Conservation (phyloP, 2,113 vertebrate species). For the Brienomyrus brachyistius region DNA sequence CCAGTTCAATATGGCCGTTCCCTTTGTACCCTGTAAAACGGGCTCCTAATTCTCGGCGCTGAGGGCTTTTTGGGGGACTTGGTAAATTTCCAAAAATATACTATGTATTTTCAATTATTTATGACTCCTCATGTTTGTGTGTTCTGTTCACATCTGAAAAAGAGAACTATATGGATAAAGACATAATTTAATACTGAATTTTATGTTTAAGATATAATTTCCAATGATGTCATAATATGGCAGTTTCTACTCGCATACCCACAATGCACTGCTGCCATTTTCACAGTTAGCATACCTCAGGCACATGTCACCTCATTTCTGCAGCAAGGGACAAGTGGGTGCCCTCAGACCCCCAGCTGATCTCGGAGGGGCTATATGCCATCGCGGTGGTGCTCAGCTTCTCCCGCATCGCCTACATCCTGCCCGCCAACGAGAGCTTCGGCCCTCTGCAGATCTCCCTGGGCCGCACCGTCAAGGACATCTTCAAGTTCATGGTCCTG, state of each 20-base stretch:
- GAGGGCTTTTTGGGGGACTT: background rate
- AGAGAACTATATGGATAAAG: background rate
- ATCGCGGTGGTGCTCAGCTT: conserved; percentile 84
- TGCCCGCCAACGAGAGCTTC: conserved; percentile 86
- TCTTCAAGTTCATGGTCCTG: conserved; percentile 90
- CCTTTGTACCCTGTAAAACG: background rate
- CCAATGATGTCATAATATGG: background rate
- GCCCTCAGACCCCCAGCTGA: conserved; percentile 84
- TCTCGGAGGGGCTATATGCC: conserved; percentile 82
- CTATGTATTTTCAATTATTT: background rate
- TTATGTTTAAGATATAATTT: background rate
- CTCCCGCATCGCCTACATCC: conserved; percentile 79
- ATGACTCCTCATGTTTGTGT: background rate
- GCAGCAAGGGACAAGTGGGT: conserved; percentile 83
- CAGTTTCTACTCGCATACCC: background rate
- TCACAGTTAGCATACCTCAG: background rate
- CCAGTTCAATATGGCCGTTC: background rate
- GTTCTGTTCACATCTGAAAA: background rate
- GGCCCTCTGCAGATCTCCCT: conserved; percentile 86
- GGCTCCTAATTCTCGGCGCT: background rate
- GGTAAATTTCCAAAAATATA: background rate
- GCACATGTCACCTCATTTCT: conserved; percentile 22
- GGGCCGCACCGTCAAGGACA: conserved; percentile 83
- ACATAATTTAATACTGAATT: no score
- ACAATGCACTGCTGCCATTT: background rate